phyloP scores from a whole-genome alignment of 2,113 vertebrate genomes.

The Pleuronectes platessa region DNA sequence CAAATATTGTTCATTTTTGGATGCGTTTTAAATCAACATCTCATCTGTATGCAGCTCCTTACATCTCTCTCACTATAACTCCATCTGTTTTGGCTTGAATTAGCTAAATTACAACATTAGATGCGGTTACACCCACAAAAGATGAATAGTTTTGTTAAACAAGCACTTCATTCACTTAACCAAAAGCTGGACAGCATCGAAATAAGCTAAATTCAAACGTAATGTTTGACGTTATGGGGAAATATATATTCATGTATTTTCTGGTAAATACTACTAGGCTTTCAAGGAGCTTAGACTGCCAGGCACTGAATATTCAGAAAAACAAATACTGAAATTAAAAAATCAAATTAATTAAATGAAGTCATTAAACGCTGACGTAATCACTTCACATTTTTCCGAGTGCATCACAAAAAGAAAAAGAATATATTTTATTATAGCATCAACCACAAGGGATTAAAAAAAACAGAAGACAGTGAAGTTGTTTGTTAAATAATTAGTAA shows the following conservation, averaged over 20 bases:
- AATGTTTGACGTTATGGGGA: neutral
- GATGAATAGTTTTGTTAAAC: conserved; percentile 11
- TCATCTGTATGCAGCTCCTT: neutral
- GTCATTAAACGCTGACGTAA: neutral
- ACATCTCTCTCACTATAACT: neutral
- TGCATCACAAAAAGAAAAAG: neutral
- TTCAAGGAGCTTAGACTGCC: neutral
- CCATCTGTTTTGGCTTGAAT: neutral
- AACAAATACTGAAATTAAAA: neutral
- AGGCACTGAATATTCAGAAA: too few relatives aligned
- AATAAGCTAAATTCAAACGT: neutral
- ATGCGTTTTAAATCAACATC: neutral
- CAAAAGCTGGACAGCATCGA: neutral
- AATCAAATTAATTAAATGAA: neutral
- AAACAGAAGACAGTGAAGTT: neutral
- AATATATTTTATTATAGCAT: neutral
- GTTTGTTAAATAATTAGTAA: conserved; percentile 25
- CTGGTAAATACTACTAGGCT: neutral
- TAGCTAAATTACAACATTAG: conserved; percentile 10
- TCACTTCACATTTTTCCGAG: neutral
- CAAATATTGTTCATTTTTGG: too few relatives aligned
- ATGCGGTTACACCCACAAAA: conserved; percentile 11
- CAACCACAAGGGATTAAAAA: neutral
- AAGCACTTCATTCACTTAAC: neutral
- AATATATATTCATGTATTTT: neutral